A percentile compares a stretch with the other conserved stretches of the same genome.
These are phyloP conservation scores for Cyphomyrmex costatus DNA, from an alignment of 1,140 invertebrate species.

Conservation along the genomic window DNA sequence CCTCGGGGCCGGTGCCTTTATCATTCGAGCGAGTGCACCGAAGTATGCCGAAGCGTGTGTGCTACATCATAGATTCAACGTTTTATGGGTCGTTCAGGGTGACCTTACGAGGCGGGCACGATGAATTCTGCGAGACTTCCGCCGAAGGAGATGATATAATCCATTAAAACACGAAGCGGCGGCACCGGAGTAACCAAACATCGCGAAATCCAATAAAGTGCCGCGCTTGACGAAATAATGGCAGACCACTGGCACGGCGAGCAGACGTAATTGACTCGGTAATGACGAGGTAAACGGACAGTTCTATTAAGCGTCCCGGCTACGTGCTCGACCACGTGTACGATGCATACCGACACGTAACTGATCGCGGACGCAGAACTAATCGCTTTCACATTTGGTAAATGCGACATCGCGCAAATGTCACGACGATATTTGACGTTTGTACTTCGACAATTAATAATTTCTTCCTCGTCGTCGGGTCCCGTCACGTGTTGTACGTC, in stretches of 20 bases:
- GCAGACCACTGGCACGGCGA: conserved; percentile 59
- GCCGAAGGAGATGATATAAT: conserved; percentile 71
- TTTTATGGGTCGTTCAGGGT: conserved; percentile 71
- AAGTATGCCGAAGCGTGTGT: conserved; percentile 47
- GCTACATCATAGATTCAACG: conserved; percentile 71
- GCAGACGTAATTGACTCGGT: conserved; percentile 73
- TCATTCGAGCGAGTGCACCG: conserved; percentile 63
- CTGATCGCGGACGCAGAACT: conserved; percentile 37
- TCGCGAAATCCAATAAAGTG: conserved; percentile 68
- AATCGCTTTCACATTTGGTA: conserved; percentile 67
- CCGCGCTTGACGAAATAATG: conserved; percentile 73
- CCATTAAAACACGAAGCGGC: conserved; percentile 60
- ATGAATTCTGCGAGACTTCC: conserved; percentile 60
- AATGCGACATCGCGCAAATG: conserved; percentile 45
- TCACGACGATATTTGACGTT: background rate
- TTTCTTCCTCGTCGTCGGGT: conserved; percentile 13
- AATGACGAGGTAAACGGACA: conserved; percentile 75
- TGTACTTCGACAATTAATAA: background rate
- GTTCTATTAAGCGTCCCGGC: conserved; percentile 71
- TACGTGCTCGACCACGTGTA: background rate
- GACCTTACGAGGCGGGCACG: conserved; percentile 68
- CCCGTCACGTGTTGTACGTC: background rate
- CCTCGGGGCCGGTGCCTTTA: conserved; percentile 63
- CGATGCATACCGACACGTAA: conserved; percentile 47
- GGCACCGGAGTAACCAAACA: conserved; percentile 62